Percentiles rank a stretch among this genome's conserved stretches.
Evolutionary conservation across 2,888 invertebrate genomes (phyloP).

Genomic region (Dorcus parallelipipedus): DNA sequence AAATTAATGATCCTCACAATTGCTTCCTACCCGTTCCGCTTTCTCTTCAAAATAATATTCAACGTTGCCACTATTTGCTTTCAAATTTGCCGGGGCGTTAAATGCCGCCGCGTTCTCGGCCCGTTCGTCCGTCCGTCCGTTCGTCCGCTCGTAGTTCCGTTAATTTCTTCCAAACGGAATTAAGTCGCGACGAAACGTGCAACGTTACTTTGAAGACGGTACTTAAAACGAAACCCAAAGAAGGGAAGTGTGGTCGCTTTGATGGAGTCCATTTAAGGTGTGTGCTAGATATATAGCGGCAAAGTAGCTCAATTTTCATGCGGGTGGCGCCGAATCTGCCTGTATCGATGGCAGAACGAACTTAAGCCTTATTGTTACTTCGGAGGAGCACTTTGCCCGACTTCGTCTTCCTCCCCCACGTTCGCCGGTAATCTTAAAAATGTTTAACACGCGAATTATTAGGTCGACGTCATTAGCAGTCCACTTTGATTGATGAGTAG

Average conservation of each 20-base stretch:
- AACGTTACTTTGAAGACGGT: slow-evolving; percentile 5
- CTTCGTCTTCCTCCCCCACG: no score
- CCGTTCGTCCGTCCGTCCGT: slow-evolving; percentile 42
- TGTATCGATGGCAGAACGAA: no score
- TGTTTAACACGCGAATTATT: no score
- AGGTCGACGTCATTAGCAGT: slow-evolving; percentile 30
- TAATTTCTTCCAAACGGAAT: slow-evolving; percentile 11
- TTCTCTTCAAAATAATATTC: slow-evolving; percentile 44
- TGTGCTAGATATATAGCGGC: no score
- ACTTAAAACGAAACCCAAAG: slow-evolving; percentile 8
- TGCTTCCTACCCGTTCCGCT: slow-evolving; percentile 45
- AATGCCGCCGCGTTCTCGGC: slow-evolving; percentile 43
- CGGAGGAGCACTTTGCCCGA: no score
- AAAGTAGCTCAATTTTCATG: no score
- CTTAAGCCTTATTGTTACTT: no score
- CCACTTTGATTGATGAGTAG: slow-evolving; percentile 36
- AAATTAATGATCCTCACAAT: slow-evolving; percentile 50
- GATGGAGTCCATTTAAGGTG: slow-evolving; percentile 32
- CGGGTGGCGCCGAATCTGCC: no score
- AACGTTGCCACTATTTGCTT: slow-evolving; percentile 46
- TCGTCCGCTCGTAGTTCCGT: slow-evolving; percentile 23
- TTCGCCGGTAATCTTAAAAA: no score
- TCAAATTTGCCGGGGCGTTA: slow-evolving; percentile 45
- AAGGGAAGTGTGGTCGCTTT: slow-evolving; percentile 33
- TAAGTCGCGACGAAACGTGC: slow-evolving; percentile 2